Evolutionary conservation across 2,888 invertebrate genomes (phyloP), one percentile per base, ranked within the genome.

Genomic region (Polietes domitor): DNA sequence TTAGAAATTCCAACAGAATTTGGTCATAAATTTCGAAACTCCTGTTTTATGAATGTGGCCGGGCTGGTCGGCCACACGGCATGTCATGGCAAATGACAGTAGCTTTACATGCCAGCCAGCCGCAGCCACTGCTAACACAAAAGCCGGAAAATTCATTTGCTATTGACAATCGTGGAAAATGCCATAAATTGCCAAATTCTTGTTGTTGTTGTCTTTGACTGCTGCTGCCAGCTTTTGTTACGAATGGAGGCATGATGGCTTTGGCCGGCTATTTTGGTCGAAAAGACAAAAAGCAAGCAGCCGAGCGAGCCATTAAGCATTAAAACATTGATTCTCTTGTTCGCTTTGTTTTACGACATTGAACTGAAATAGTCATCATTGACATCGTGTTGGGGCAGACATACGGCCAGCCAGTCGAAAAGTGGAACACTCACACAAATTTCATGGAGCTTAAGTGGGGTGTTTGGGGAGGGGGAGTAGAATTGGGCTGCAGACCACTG

Each of bases 1-100:
- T 61, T 61, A 28, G 61, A 61, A 61, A 61, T 61, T 61, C 61
- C 61, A 28, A n/a, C 15, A 43, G 43, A 68, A 37, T 68, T 68
- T 68, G 68, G 41, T 21, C 68, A 68, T 68, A 68, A 68, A 68
- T 68, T 68, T 41, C 21, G n/a, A 21, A 58, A 58, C 58, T 58
- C 58, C 58, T 58, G 15, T 47, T n/a, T 47, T 47, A n/a, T 47
- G 26, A 50, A 50, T 19, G 15, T n/a, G n/a, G n/a, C 47, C 37
- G 10, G 37, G 37, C 37, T 12, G 37, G 9, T 1, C 37, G 12
- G 15, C 15, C 12, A 24, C 4, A 58, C 24, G 24, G 24, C 58
- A 26, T 5, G 19, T 21, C 21, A 24, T 24, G 55, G 24, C 24
- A 1, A 55, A 58, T 58, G 24, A 24, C 58, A 58, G 58, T 26